Evolutionary conservation across 2,113 vertebrate genomes (phyloP).

Genomic region (Accipiter cooperii): DNA sequence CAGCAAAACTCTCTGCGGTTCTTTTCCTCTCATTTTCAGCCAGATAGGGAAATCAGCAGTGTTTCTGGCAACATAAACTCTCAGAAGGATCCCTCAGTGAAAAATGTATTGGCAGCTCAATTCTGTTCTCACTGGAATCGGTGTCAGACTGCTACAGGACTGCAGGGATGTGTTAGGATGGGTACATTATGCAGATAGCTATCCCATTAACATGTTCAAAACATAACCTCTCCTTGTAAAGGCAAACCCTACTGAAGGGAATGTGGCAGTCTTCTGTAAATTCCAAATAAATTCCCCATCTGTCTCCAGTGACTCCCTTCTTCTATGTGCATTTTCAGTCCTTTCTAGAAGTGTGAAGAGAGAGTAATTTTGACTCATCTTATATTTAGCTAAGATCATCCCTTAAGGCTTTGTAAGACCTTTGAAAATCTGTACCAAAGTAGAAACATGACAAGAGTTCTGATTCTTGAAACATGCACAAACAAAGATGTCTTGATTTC

Average conservation of each 20-base stretch:
- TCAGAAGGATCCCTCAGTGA: not conserved
- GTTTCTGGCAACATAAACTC: not conserved
- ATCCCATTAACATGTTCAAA: not conserved
- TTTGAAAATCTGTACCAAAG: not conserved
- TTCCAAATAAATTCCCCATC: not conserved
- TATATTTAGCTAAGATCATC: not conserved
- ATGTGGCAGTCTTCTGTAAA: not conserved
- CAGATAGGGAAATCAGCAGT: not conserved
- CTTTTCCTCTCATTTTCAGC: not conserved
- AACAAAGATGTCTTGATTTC: not conserved
- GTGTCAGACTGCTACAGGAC: not conserved
- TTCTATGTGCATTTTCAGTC: not conserved
- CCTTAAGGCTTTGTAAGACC: not conserved
- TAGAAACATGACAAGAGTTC: not conserved
- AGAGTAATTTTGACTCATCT: not conserved
- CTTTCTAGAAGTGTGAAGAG: not conserved
- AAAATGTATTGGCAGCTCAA: not conserved
- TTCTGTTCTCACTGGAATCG: not conserved
- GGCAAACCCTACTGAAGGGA: not conserved
- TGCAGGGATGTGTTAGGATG: not conserved
- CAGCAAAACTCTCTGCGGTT: not conserved
- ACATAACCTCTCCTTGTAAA: not conserved
- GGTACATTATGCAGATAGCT: not conserved
- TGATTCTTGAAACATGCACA: not conserved
- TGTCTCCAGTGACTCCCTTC: not conserved